Evolutionary conservation across 2,797 vertebrate species (phyloP), one percentile per base, ranked within the genome.

Genomic region (Tinamus major): DNA sequence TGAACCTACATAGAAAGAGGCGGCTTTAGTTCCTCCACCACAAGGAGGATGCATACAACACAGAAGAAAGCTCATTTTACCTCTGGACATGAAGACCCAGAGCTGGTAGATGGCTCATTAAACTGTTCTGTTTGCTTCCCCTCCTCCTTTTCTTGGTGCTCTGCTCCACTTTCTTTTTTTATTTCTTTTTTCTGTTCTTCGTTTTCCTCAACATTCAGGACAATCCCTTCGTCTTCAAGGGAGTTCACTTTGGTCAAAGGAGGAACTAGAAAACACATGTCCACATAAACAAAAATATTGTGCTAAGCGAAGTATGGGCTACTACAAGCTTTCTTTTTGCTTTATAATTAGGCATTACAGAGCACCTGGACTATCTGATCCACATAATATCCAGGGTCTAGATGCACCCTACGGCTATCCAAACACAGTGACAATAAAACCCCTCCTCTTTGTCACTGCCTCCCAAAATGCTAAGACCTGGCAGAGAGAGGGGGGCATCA

Each of bases 61-160:
- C 44, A 31, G 62, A 26, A 76, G 46, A 37, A 59, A 9, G 58
- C 2, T 13, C 1, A 1, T 24, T 68, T 95, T 97, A 98, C 98
- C 97, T 97, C 96, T 5, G 80, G 79, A 91, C 94, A 90, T 48
- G 96, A 90, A 77, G 96, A 95, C 7, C 95, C 95, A 72, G 97
- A 97, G 87, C 98, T 98, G 64, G 97, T 94, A 69, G 97, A 97
- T 6, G 98, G 98, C 17, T 97, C 96, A 9, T 78, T 97, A 8
- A 63, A 84, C 70, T 95, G 96, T 27, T 96, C 96, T 0, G 3
- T 49, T 55, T 96, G 97, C 41, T 93, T 93, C 53, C 96, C 96
- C 65, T 92, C 90, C 62, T 95, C 94, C 1, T 16, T 58, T 39
- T 95, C 85, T 31, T 89, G 72, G 42, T 77, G 83, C 58, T 92